A percentile compares a stretch with the other conserved stretches of the same genome.
Evolutionary conservation across 2,797 vertebrate genomes (phyloP).

Genomic region (Tachyglossus aculeatus): DNA sequence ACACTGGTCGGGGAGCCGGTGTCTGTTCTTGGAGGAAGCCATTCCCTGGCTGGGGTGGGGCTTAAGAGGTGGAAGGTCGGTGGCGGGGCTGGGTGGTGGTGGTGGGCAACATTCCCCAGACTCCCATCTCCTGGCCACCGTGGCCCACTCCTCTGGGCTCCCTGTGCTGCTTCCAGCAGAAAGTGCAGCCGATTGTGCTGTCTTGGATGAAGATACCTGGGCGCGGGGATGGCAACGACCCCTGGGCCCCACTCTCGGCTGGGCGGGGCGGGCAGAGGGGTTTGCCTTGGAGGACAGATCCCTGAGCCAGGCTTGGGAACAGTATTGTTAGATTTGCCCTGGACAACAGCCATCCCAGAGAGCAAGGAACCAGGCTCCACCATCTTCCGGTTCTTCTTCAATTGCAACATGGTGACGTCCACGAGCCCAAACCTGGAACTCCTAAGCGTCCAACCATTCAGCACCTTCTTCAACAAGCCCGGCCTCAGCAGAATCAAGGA

Average conservation of each 20-base stretch:
- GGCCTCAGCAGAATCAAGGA: constrained; percentile 2
- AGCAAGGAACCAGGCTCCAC: neutral
- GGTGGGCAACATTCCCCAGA: neutral
- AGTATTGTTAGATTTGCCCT: constrained; percentile 56
- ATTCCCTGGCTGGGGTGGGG: no score
- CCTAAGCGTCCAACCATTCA: constrained; percentile 29
- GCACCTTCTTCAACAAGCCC: constrained; percentile 56
- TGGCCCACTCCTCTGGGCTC: neutral
- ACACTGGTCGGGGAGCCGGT: no score
- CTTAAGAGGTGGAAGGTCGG: neutral
- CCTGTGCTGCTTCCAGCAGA: neutral
- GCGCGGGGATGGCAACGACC: neutral
- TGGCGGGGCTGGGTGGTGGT: neutral
- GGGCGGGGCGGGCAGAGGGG: neutral
- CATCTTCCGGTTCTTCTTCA: constrained; percentile 36
- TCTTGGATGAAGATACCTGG: neutral
- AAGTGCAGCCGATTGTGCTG: neutral
- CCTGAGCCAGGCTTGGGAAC: neutral
- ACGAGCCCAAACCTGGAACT: constrained; percentile 43
- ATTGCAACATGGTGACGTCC: constrained; percentile 46
- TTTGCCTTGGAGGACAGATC: neutral
- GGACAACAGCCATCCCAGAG: constrained; percentile 58
- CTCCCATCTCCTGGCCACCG: neutral
- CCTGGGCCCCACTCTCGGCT: neutral
- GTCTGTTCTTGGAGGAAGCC: no score